Evolutionary conservation across 1,140 invertebrate species (phyloP), one percentile per base, ranked within the genome.

Genomic region (Neodiprion virginianus): DNA sequence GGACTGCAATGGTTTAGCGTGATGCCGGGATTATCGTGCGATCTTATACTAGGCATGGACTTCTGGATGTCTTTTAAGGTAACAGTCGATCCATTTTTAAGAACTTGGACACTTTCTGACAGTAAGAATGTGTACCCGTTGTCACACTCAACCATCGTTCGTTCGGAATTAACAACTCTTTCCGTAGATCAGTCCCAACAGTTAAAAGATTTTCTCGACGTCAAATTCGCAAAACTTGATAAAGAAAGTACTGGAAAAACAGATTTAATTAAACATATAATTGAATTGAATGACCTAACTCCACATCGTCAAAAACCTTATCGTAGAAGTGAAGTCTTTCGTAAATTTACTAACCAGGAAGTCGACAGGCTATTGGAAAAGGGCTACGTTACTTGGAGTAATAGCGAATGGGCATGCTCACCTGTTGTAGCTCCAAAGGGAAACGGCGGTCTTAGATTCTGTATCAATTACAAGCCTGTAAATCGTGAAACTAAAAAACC

Each of bases 301-400:
- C 76, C 76, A 7, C 67, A 75, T 17, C 40, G 76, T 23, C 76
- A 77, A 75, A 77, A 74, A 70, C 73, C 76, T 3, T 73, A 77
- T 67, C 48, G 73, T 48, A 67, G 76, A 28, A 77, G 73, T 28
- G 74, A 77, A 72, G 21, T 72, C 4, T 40, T 77, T 21, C 68
- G 69, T 14, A 67, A 74, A 68, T 73, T 74, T 71, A 48, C 28
- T 61, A n/a, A 28, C 28, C 10, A 77, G 65, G 28, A 74, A 77
- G 73, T 74, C 11, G 73, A 77, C 66, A 72, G 76, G 47, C 17
- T 77, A 49, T 48, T 77, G 2, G 61, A 77, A 49, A 75, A 77
- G 40, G 61, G 61, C 10, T 77, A 77, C 65, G 66, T 75, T 48
- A 72, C 71, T 50, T 75, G 67, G 73, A 77, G 73, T 66, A 74